Evolutionary conservation across 2,113 vertebrate genomes (phyloP).

Genomic region (Myotis lucifugus): DNA sequence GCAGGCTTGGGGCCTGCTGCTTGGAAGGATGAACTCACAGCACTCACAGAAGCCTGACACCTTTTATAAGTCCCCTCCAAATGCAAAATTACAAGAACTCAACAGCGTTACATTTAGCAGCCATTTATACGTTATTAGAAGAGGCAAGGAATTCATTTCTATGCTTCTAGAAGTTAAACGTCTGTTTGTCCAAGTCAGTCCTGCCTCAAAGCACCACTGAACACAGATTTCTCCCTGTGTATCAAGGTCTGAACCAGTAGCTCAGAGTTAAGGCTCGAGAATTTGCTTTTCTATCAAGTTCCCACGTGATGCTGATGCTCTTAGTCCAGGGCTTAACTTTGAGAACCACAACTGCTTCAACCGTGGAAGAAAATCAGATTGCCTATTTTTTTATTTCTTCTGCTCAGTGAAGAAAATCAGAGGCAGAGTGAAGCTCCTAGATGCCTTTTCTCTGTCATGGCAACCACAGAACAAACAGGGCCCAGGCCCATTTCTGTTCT

Average conservation of each 20-base stretch:
- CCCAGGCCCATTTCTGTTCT: not conserved
- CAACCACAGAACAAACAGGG: not conserved
- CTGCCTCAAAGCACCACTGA: not conserved
- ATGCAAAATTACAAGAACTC: not conserved
- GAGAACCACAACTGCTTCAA: not conserved
- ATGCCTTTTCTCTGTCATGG: not conserved
- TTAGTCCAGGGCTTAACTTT: not conserved
- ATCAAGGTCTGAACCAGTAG: not conserved
- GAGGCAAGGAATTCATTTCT: not conserved
- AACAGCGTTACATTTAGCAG: not conserved
- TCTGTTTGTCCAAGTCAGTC: not conserved
- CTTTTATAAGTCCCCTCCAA: not conserved
- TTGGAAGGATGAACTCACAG: slow-evolving; percentile 42
- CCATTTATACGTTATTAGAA: not conserved
- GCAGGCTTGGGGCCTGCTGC: slow-evolving; percentile 23
- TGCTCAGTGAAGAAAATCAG: not conserved
- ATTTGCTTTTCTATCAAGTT: not conserved
- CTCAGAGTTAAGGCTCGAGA: not conserved
- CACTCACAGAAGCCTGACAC: not conserved
- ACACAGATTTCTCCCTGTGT: not conserved
- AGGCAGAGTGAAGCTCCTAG: not conserved
- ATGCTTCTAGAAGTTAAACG: not conserved
- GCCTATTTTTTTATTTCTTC: not conserved
- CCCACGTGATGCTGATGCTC: not conserved
- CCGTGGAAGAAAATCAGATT: not conserved